Base-by-base conservation (phyloP, 2,113 vertebrate genomes). In the Falcunculus frontatus region DNA sequence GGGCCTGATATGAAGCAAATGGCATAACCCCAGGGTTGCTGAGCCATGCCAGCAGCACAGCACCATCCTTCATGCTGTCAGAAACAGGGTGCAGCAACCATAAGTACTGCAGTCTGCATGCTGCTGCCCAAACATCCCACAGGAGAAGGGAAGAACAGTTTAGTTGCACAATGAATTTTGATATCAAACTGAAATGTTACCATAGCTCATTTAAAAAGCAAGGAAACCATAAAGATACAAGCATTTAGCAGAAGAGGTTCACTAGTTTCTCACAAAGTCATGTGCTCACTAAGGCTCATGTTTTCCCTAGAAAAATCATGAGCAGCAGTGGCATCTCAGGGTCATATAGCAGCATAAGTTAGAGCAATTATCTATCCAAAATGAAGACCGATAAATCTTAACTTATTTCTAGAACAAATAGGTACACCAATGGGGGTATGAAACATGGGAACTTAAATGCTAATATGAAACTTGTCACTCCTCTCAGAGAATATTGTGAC, bases 251-350 rank as follows among this genome's bases (percentile, higher is more conserved):
- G 42, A 70, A 67, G 14, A 27, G 35, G 6, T 75, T 73, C 63
- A 50, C 49, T 32, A 32, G 16, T 46, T 89, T 87, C 68, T 94
- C 50, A 39, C 1, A 0, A 84, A 70, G 15, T 77, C 50, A 57
- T 0, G 0, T 16, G 29, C 30, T 70, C 60, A 39, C 20, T 46
- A 55, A 57, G 30, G 23, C 67, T 89, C n/a, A 13, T 23, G 73
- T 55, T 57, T 94, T 74, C 35, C 16, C 57, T 29, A 18, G 47
- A 88, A 87, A 81, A 92, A 21, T 60, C 26, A 53, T 7, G 35
- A 82, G 33, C 15, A 78, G 44, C 4, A 7, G 50, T 42, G 16
- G 33, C 68, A 86, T 18, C 27, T 4, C 1, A 84, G 37, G 29
- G 59, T 41, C 49, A 29, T 5, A 68, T 0, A 4, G 41, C 16